These are phyloP conservation scores for Baryphthengus martii DNA, from an alignment of 2,113 vertebrate genomes.

Conservation along the genomic window DNA sequence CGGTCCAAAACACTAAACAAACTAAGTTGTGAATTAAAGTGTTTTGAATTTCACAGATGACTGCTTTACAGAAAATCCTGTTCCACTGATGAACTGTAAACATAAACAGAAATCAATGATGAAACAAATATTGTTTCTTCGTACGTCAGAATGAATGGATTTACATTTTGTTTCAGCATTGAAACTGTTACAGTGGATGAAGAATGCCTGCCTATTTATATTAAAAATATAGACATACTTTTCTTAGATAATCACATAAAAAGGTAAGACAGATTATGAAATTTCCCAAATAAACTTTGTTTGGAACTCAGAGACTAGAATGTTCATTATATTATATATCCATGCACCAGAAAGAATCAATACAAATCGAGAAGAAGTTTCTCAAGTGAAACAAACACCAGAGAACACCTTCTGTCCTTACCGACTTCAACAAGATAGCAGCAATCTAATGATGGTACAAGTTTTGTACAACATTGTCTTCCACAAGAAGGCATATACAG, in stretches of 20 bases:
- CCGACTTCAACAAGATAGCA: neutral
- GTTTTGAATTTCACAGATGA: conserved; percentile 1
- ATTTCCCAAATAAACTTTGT: neutral
- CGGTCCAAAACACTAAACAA: neutral
- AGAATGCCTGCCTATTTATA: neutral
- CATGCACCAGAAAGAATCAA: neutral
- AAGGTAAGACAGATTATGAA: neutral
- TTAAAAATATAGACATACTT: neutral
- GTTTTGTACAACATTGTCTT: neutral
- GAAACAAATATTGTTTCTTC: neutral
- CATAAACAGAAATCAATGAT: conserved; percentile 23
- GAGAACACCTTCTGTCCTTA: neutral
- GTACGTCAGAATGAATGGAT: neutral
- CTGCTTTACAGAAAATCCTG: neutral
- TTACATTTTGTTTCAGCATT: neutral
- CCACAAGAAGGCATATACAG: neutral
- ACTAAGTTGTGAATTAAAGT: neutral
- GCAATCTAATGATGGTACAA: neutral
- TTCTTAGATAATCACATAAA: neutral
- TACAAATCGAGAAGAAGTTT: neutral
- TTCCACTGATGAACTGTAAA: conserved; percentile 28
- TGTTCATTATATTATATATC: neutral
- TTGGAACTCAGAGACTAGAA: neutral
- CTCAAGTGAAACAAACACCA: neutral
- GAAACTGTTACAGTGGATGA: neutral